Base-by-base conservation (phyloP, 2,797 vertebrate genomes). In the Danio choprae region DNA sequence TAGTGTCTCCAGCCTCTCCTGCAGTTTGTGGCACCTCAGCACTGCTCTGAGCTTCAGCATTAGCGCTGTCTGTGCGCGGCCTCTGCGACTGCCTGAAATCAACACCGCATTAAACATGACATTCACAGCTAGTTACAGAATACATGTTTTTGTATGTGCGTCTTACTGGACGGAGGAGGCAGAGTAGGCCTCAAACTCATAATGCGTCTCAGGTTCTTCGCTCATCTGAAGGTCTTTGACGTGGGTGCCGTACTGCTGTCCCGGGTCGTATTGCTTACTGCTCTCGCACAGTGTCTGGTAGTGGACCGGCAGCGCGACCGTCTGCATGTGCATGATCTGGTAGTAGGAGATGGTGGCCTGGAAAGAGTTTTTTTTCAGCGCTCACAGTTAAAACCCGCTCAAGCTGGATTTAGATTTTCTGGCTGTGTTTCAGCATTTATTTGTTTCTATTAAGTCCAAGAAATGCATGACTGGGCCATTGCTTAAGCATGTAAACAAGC, bases 271-370 rank as follows among this genome's bases (percentile, higher is more conserved):
- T 36, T 98, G 93, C 84, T 99, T 98, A 85, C 97, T 98, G 95
- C 96, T 98, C 92, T 99, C 98, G 0, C 97, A 98, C 88, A 99
- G 91, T 0, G 97, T 99, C 94, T 99, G 98, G 90, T 97, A 99
- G 87, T 97, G 93, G 43, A 99, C 97, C 0, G 98, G 98, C 89
- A 97, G 85, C 0, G 93, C 95, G 0, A 97, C 97, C 0, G 97
- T 98, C 92, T 97, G 96, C 94, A 95, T 96, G 92, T 98, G 97
- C 97, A 99, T 98, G 72, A 93, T 93, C 94, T 99, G 97, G 88
- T 97, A 98, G 91, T 97, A 98, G 74, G 97, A 96, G 90, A 99
- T 96, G 16, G 98, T 99, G 22, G 95, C 96, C 98, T 99, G 78
- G 5, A 7, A 44, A 48, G n/a, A n/a, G 18, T 69, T 41, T 36